Conservation (phyloP, 2,797 vertebrate genomes). For the Synaphobranchus kaupii region DNA sequence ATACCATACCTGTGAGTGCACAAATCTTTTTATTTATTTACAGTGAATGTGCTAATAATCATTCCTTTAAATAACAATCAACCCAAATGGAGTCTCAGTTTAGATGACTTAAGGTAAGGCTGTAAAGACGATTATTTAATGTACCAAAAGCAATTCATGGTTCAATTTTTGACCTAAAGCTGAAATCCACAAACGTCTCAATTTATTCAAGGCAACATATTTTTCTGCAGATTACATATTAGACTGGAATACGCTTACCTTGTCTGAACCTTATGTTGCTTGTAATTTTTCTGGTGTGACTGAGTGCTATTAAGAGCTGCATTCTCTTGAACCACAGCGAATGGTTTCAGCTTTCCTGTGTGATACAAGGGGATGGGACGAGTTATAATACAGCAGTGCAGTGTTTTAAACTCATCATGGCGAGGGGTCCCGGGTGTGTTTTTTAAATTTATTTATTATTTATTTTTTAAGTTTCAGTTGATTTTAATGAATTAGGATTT, state of each 20-base stretch:
- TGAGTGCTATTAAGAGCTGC: constrained; percentile 51
- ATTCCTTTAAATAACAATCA: too few relatives aligned
- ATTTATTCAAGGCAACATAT: neutral
- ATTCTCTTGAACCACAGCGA: constrained; percentile 78
- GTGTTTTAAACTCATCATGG: neutral
- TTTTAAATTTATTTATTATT: too few relatives aligned
- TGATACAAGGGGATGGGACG: neutral
- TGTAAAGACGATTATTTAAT: too few relatives aligned
- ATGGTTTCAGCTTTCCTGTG: constrained; percentile 91
- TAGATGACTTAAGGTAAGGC: too few relatives aligned
- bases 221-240: neutral
- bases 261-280: constrained; percentile 80
- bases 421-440: neutral
- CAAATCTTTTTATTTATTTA: too few relatives aligned
- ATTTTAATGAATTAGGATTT: neutral
- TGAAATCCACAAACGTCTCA: too few relatives aligned
- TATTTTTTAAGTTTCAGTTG: neutral
- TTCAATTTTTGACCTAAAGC: too few relatives aligned
- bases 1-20: too few relatives aligned
- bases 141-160: too few relatives aligned
- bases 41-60: too few relatives aligned
- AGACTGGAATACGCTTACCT: constrained; percentile 67
- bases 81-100: too few relatives aligned
- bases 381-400: neutral
- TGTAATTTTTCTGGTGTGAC: constrained; percentile 79